These are phyloP conservation scores for Stegodyphus mimosarum DNA, from an alignment of 1,140 invertebrate species.

Conservation along the genomic window DNA sequence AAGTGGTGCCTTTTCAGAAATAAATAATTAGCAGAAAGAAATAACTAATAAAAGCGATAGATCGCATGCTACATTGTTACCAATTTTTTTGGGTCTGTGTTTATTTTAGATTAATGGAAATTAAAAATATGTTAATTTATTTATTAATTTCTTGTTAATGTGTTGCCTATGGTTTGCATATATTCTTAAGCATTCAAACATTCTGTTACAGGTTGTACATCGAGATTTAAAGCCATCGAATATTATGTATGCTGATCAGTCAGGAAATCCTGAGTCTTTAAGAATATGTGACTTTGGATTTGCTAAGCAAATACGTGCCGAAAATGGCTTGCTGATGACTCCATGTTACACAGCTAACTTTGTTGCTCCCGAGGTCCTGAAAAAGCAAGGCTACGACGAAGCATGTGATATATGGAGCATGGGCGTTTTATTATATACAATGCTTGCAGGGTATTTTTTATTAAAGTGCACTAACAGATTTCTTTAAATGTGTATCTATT, in stretches of 20 bases:
- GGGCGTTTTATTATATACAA: slow-evolving; percentile 92
- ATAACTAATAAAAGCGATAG: no score
- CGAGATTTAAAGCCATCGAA: slow-evolving; percentile 81
- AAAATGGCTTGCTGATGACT: slow-evolving; percentile 98
- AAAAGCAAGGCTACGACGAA: slow-evolving; percentile 94
- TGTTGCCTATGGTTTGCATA: no score
- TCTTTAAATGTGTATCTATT: not conserved
- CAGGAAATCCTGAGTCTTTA: slow-evolving; percentile 77
- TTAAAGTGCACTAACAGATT: not conserved
- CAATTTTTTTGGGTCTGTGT: no score
- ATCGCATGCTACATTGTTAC: no score
- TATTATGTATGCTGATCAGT: slow-evolving; percentile 89
- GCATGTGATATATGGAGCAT: slow-evolving; percentile 99
- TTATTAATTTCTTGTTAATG: no score
- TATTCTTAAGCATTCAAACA: no score
- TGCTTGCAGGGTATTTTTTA: slow-evolving; percentile 70
- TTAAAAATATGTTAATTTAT: no score
- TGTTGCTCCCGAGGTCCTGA: slow-evolving; percentile 96
- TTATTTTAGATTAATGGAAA: no score
- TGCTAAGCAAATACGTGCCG: slow-evolving; percentile 95
- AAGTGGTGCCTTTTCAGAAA: no score
- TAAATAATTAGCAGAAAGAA: no score
- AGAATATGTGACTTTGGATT: slow-evolving; percentile 96
- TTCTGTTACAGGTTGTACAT: slow-evolving; percentile 78
- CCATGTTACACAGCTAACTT: slow-evolving; percentile 99